Base-by-base conservation (phyloP, 2,113 vertebrate species). In the Reinhardtius hippoglossoides region DNA sequence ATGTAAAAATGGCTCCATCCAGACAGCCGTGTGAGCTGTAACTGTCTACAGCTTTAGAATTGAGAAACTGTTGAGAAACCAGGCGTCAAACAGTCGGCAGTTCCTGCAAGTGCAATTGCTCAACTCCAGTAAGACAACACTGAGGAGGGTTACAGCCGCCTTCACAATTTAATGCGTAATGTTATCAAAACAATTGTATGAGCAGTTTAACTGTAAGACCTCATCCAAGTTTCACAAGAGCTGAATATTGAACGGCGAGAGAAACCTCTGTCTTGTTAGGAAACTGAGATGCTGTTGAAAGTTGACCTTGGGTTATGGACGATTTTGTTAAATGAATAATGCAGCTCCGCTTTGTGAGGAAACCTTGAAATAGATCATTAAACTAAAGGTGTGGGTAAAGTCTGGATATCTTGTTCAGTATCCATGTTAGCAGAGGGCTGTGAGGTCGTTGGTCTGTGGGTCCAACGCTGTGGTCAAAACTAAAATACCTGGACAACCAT, bases 81-180 rank as follows among this genome's bases (percentile, higher is more conserved):
- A 7, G 16, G 84, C 40, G 16, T 59, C 26, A 58, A 75, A 74
- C 62, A 80, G 78, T 72, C 73, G 78, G 42, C 74, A 80, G 24
- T 76, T 72, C 75, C 82, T 67, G 68, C 5, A 67, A 82, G 64
- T 71, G 5, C 13, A 63, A 66, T 79, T 78, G 46, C 71, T 81
- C 59, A 85, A 85, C 76, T 73, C 35, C 35, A 37, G 60, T 61
- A 8, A 74, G 79, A 75, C 35, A 57, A 54, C 6, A n/a, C 46
- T 44, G 23, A 42, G 23, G 16, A 23, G 9, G 23, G 18, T 52
- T 60, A 21, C n/a, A 46, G 18, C 50, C 6, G 16, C 46, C 15
- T 18, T 13, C 2, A 14, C 48, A 50, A 44, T 44, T 20, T 5
- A 50, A 8, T 6, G 48, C 48, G 8, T 20, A 20, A 8, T 7